phyloP scores from a whole-genome alignment of 2,888 invertebrate species.

The Drosophila rellima region DNA sequence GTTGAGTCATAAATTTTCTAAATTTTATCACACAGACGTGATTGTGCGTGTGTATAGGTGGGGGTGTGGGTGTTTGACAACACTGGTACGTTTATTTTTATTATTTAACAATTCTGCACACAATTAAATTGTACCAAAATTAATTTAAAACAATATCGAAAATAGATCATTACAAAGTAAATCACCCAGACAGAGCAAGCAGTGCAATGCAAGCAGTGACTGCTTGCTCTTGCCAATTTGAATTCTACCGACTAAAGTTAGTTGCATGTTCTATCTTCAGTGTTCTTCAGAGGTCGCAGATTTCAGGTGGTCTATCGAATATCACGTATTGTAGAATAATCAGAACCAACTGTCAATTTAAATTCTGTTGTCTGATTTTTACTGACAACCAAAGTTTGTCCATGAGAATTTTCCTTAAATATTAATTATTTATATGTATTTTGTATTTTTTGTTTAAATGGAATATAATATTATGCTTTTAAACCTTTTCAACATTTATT shows the following conservation, averaged over 20 bases:
- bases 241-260: background rate
- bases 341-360: background rate
- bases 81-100: conserved; percentile 8
- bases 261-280: background rate
- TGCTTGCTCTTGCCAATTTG: background rate
- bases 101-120: conserved; percentile 22
- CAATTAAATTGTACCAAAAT: conserved; percentile 1
- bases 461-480: no score
- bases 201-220: background rate
- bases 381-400: no score
- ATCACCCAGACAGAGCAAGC: background rate
- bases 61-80: background rate
- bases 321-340: background rate
- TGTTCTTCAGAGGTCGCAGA: background rate
- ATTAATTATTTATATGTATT: no score
- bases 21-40: conserved; percentile 16
- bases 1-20: conserved; percentile 22
- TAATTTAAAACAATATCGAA: background rate
- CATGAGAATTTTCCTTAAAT: no score
- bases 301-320: background rate
- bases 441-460: no score
- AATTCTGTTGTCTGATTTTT: background rate
- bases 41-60: background rate
- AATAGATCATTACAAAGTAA: background rate
- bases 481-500: no score